Conservation (phyloP, 1,140 invertebrate genomes). For the Zaprionus ornatus region DNA sequence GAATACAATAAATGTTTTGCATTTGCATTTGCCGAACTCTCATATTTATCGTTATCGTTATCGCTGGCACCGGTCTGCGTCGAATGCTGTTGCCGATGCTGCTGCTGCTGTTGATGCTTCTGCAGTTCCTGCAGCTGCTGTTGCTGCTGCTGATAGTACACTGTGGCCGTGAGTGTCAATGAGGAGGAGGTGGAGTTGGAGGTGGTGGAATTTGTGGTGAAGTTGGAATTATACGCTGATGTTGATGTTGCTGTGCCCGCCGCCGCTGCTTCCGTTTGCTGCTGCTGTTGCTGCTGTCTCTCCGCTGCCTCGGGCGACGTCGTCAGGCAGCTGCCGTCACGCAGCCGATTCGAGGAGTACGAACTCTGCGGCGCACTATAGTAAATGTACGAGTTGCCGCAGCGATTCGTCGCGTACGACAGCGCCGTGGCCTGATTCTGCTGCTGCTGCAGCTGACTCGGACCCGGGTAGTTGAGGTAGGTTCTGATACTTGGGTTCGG, state of each 20-base stretch:
- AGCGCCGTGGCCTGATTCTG: constrained; percentile 6
- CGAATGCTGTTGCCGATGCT: constrained; percentile 23
- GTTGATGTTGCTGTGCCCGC: constrained; percentile 10
- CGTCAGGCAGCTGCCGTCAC: constrained; percentile 29
- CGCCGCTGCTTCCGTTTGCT: constrained; percentile 22
- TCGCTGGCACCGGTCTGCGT: constrained; percentile 29
- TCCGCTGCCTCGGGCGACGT: constrained; percentile 12
- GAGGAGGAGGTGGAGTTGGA: constrained; percentile 28
- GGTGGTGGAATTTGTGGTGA: constrained; percentile 7
- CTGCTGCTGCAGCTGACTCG: constrained; percentile 1
- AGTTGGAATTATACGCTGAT: constrained; percentile 28
- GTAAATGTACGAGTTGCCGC: constrained; percentile 52
- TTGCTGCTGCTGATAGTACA: constrained; percentile 70
- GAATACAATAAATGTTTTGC: constrained; percentile 59
- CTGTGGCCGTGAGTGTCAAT: constrained; percentile 68
- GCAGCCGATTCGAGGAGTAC: constrained; percentile 71
- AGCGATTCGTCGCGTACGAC: constrained; percentile 26
- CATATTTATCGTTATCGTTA: constrained; percentile 42
- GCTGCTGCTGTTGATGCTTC: constrained; percentile 33
- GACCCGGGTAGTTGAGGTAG: constrained; percentile 27
- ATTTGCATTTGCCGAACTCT: constrained; percentile 47
- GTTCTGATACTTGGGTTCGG: constrained; percentile 1
- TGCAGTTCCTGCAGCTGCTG: constrained; percentile 35
- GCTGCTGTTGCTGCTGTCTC: constrained; percentile 29
- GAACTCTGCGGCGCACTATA: constrained; percentile 70